These are phyloP conservation scores for Platynereis dumerilii DNA, from an alignment of 2,888 invertebrate genomes.

Conservation along the genomic window DNA sequence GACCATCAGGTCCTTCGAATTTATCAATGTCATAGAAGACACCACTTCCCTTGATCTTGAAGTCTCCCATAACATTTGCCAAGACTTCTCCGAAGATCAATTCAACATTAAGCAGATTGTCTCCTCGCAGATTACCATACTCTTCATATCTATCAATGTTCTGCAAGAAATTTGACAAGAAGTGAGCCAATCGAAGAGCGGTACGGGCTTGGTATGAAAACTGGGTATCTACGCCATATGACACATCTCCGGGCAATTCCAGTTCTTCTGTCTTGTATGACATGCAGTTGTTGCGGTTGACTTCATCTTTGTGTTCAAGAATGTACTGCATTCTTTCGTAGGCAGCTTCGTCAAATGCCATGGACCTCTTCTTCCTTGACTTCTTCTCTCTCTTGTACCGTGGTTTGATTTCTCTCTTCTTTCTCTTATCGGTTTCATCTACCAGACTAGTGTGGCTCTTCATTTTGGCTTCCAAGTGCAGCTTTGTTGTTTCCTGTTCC, in stretches of 20 bases:
- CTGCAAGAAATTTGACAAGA: constrained; percentile 92
- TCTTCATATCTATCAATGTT: constrained; percentile 63
- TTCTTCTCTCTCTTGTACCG: constrained; percentile 18
- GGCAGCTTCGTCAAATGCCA: neutral
- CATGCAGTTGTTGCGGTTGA: constrained; percentile 48
- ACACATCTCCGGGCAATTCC: constrained; percentile 82
- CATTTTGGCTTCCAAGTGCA: constrained; percentile 8
- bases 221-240: constrained; percentile 84
- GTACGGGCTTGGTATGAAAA: constrained; percentile 93
- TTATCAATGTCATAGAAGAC: constrained; percentile 91
- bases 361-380: constrained; percentile 10
- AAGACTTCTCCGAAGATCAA: constrained; percentile 96
- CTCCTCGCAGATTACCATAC: constrained; percentile 60
- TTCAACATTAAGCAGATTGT: constrained; percentile 68
- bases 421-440: constrained; percentile 16
- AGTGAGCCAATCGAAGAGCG: constrained; percentile 94
- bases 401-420: constrained; percentile 26
- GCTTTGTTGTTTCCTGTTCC: constrained; percentile 1
- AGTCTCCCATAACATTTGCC: constrained; percentile 87
- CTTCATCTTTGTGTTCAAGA: constrained; percentile 35
- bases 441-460: constrained; percentile 18
- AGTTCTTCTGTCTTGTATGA: constrained; percentile 42
- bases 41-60: constrained; percentile 91
- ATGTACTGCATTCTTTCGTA: constrained; percentile 1
- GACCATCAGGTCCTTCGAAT: constrained; percentile 71